These are phyloP conservation scores for Phasianus colchicus DNA, from an alignment of 2,113 vertebrate species.

Conservation along the genomic window DNA sequence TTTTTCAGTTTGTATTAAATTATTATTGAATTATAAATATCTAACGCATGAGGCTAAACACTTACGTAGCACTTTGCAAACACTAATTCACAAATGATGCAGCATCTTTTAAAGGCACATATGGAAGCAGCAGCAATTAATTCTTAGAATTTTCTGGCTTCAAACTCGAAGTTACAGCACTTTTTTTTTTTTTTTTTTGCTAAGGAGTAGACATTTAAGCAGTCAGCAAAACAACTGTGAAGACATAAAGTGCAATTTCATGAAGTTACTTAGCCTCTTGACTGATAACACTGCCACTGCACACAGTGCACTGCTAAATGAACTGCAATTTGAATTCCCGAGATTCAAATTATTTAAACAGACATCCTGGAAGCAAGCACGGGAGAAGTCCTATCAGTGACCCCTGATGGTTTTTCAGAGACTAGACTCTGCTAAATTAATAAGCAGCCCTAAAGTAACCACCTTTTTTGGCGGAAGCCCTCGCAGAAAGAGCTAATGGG, in stretches of 20 bases:
- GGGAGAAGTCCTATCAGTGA: neutral
- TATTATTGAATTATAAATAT: neutral
- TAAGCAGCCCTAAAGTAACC: neutral
- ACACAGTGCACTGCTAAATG: neutral
- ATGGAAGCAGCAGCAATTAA: neutral
- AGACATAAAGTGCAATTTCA: neutral
- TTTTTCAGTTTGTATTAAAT: neutral
- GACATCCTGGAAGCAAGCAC: slow-evolving; percentile 10
- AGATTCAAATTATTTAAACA: slow-evolving; percentile 12
- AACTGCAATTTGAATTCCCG: neutral
- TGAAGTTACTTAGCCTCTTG: neutral
- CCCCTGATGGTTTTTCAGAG: neutral
- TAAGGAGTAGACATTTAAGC: neutral
- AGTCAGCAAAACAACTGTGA: neutral
- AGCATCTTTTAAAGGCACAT: neutral
- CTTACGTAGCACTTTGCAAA: neutral
- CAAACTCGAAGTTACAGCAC: neutral
- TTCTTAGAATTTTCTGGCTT: neutral
- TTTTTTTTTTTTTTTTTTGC: neutral
- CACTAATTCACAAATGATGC: neutral
- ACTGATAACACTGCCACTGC: neutral
- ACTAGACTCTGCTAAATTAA: neutral
- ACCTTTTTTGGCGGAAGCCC: neutral
- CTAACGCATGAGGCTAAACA: neutral
- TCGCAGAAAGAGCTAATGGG: neutral